Evolutionary conservation across 2,888 invertebrate genomes (phyloP).

Genomic region (Heliconius ethilla): DNA sequence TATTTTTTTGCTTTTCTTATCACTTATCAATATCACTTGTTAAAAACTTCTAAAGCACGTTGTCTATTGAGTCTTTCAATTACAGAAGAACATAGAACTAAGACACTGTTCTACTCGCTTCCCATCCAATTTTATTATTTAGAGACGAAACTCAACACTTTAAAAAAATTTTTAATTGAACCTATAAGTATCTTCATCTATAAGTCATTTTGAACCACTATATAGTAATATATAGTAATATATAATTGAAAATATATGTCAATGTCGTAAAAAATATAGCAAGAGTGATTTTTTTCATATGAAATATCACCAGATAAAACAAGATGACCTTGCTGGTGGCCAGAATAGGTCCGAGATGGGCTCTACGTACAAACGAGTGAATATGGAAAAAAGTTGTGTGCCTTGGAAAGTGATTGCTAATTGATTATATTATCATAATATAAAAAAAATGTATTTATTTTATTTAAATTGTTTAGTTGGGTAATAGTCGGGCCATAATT

Average conservation of each 20-base stretch:
- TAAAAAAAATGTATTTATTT: background rate
- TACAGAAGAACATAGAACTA: background rate
- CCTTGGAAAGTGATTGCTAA: constrained; percentile 6
- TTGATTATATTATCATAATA: background rate
- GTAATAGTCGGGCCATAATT: background rate
- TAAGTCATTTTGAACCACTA: background rate
- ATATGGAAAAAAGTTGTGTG: background rate
- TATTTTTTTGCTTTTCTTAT: background rate
- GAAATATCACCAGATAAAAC: constrained; percentile 16
- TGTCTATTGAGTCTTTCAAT: background rate
- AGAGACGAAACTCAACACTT: background rate
- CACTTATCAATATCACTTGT: background rate
- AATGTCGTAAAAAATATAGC: constrained; percentile 8
- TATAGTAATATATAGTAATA: background rate
- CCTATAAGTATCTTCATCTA: background rate
- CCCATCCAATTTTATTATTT: background rate
- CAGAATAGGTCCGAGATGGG: constrained; percentile 17
- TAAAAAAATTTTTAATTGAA: no score
- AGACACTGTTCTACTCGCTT: background rate
- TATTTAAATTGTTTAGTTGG: background rate
- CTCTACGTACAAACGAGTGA: constrained; percentile 1
- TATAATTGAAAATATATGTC: constrained; percentile 8
- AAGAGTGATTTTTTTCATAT: constrained; percentile 5
- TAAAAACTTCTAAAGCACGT: background rate
- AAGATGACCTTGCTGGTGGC: background rate